Conservation (phyloP, 2,888 invertebrate species). For the Orchesella flavescens region DNA sequence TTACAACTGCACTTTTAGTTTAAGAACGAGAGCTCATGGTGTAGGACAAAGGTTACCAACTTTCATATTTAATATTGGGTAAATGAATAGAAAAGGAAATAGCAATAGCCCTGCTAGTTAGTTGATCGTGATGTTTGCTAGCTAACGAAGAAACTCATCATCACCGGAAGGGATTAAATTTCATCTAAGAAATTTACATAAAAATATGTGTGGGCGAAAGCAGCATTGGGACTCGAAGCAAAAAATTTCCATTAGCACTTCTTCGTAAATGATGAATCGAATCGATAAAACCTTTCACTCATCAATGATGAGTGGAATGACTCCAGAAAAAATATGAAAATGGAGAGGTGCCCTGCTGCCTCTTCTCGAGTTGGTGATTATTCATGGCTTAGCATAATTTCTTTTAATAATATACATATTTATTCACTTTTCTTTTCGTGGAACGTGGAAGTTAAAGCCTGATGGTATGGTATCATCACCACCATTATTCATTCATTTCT, state of each 20-base stretch:
- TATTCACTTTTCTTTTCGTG: too few species aligned
- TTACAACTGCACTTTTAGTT: too few species aligned
- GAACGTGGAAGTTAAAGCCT: too few species aligned
- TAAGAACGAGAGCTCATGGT: too few species aligned
- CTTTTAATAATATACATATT: too few species aligned
- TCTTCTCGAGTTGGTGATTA: too few species aligned
- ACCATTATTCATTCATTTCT: too few species aligned
- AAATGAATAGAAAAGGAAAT: conserved; percentile 1
- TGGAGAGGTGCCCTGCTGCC: too few species aligned
- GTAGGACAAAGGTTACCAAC: background rate
- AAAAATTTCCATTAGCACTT: conserved; percentile 51
- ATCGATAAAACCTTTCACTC: conserved; percentile 52
- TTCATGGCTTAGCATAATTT: too few species aligned
- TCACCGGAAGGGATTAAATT: conserved; percentile 24
- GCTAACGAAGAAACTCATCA: conserved; percentile 4
- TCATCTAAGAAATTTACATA: conserved; percentile 22
- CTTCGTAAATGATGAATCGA: conserved; percentile 48
- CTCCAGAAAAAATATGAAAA: too few species aligned
- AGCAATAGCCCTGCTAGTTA: background rate
- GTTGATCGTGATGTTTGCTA: conserved; percentile 2
- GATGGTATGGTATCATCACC: too few species aligned
- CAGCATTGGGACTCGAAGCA: conserved; percentile 12
- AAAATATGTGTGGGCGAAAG: conserved; percentile 22
- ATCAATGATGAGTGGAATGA: background rate
- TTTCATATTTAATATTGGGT: conserved; percentile 53